Base-by-base conservation (phyloP, 1,140 invertebrate species). In the Maniola jurtina region DNA sequence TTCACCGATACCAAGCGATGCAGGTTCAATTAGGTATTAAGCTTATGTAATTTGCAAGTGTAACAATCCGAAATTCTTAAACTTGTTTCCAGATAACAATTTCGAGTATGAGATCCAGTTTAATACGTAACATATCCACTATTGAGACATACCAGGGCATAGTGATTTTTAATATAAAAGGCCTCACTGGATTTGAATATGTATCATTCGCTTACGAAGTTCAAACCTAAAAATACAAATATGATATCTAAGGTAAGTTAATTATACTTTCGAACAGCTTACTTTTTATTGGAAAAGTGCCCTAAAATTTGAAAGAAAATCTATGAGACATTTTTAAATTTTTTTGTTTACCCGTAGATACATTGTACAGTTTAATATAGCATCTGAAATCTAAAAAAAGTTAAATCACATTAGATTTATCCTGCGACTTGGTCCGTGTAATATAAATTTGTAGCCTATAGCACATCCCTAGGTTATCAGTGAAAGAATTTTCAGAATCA, bases 191-290 rank as follows among this genome's bases (percentile, higher is more conserved):
- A 4, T 6, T 14, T 25, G 16, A 52, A 52, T 52, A 15, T 16
- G 48, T 25, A 52, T 25, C 48, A 52, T 52, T 52, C 48, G 48
- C 16, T 9, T 16, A 6, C 16, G 15, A 52, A 52, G 16, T 16
- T 52, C 16, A 52, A 52, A 5, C 48, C 6, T 25, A 52, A 6
- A 52, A 6, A 52, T 52, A 52, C 48, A 25, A 52, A 15, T 11
- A 52, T 52, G 48, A 52, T 52, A 52, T 52, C 16, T 52, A 52
- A 52, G 48, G 48, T 52, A 52, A 52, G 48, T 52, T 7, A 52
- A 52, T 11, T 10, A 16, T 6, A 16, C 15, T 25, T 25, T 42
- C 5, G 2, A 42, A 42, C 5, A 42, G 13, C 40, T 10, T 13
- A 42, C 8, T 10, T 2, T 25, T 25, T 25, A 25, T 25, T 25